Evolutionary conservation across 2,113 vertebrate species (phyloP).

Genomic region (Lates calcarifer): DNA sequence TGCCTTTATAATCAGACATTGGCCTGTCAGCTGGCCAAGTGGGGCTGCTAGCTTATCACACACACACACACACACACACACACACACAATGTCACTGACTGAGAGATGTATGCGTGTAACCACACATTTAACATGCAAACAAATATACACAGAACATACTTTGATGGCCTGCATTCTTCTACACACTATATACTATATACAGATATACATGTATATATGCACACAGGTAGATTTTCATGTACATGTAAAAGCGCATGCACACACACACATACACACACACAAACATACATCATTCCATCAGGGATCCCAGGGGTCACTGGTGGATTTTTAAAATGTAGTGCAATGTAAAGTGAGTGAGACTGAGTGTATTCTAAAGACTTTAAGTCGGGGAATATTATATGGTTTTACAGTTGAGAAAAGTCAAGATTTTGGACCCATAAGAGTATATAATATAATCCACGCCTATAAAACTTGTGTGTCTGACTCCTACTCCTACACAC

Average conservation of each 20-base stretch:
- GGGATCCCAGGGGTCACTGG: not conserved
- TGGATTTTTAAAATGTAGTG: not conserved
- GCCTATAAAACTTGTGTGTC: not conserved
- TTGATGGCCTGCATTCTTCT: not conserved
- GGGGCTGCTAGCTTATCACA: conserved; percentile 75
- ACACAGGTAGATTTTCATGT: not conserved
- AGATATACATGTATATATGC: conserved; percentile 1
- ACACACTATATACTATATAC: not conserved
- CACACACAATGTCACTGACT: conserved; percentile 43
- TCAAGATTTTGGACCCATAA: not conserved
- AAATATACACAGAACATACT: conserved; percentile 2
- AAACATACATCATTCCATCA: conserved; percentile 31
- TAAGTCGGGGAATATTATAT: not conserved
- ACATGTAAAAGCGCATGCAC: not conserved
- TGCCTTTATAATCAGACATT: conserved; percentile 87
- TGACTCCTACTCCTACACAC: not conserved
- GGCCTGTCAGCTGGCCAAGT: conserved; percentile 81
- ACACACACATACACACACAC: conserved; percentile 55
- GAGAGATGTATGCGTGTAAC: conserved; percentile 27
- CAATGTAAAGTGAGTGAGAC: not conserved
- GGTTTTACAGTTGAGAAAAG: not conserved
- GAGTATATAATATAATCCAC: not conserved
- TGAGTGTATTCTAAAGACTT: not conserved
- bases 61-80: conserved; percentile 61
- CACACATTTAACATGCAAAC: conserved; percentile 20